phyloP scores from a whole-genome alignment of 2,113 vertebrate species.

The Edolisoma coerulescens region DNA sequence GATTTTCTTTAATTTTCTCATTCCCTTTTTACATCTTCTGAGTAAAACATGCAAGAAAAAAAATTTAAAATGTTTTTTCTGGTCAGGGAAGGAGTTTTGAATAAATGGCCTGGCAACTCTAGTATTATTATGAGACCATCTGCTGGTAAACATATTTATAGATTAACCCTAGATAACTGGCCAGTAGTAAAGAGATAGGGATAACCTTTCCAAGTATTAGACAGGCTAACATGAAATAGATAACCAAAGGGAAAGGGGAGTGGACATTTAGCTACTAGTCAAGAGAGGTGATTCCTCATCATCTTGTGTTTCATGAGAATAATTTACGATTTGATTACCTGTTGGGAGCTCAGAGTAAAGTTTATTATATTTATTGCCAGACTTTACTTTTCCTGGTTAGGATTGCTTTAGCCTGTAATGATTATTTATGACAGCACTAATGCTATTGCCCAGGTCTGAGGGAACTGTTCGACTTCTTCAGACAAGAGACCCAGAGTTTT shows the following conservation, averaged over 20 bases:
- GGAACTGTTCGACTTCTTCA: not conserved
- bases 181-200: not conserved
- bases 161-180: not conserved
- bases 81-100: not conserved
- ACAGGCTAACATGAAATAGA: not conserved
- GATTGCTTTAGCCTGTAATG: not conserved
- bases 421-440: not conserved
- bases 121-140: not conserved
- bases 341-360: not conserved
- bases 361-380: not conserved
- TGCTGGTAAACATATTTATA: not conserved
- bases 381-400: not conserved
- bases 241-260: not conserved
- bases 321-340: not conserved
- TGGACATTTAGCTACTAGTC: not conserved
- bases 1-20: not conserved
- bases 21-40: not conserved
- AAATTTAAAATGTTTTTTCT: not conserved
- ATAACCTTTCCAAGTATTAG: not conserved
- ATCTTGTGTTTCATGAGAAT: not conserved
- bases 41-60: not conserved
- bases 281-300: not conserved
- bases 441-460: not conserved
- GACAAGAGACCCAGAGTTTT: not conserved
- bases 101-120: not conserved